phyloP scores from a whole-genome alignment of 2,113 vertebrate species.

The Euleptes europaea region DNA sequence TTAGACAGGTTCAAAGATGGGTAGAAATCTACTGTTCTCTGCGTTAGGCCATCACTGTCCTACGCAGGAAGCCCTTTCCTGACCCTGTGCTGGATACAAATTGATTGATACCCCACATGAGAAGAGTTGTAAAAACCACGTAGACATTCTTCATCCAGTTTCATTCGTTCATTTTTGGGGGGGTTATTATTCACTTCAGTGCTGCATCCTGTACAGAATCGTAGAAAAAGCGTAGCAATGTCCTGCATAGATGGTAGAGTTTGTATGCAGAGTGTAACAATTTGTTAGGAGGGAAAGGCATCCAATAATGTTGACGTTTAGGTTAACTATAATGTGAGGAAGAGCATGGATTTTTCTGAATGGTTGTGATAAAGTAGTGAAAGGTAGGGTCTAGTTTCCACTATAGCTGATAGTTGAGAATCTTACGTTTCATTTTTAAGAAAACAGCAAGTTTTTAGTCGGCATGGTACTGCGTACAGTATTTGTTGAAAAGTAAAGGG shows the following conservation, averaged over 20 bases:
- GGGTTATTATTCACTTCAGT: conserved; percentile 44
- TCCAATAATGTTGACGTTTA: background rate
- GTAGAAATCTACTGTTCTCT: background rate
- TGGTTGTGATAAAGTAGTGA: background rate
- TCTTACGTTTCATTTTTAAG: background rate
- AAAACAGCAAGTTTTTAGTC: background rate
- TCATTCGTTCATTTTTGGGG: background rate
- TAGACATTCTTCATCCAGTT: conserved; percentile 27
- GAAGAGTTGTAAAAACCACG: conserved; percentile 17
- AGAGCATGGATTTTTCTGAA: background rate
- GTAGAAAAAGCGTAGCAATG: background rate
- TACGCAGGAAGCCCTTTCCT: background rate
- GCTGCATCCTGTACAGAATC: conserved; percentile 28
- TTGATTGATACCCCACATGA: background rate
- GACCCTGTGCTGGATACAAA: background rate
- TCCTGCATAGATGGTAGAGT: background rate
- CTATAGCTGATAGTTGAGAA: background rate
- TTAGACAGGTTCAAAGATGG: background rate
- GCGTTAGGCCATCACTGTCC: background rate
- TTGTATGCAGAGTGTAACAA: background rate
- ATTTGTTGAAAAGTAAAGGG: background rate
- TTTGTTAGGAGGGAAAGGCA: background rate
- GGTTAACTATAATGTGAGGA: background rate
- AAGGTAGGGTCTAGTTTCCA: background rate
- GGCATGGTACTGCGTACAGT: background rate